Evolutionary conservation across 37 sponge, comb jelly and placozoan species (phyloP).

Genomic region (Amphimedon queenslandica): DNA sequence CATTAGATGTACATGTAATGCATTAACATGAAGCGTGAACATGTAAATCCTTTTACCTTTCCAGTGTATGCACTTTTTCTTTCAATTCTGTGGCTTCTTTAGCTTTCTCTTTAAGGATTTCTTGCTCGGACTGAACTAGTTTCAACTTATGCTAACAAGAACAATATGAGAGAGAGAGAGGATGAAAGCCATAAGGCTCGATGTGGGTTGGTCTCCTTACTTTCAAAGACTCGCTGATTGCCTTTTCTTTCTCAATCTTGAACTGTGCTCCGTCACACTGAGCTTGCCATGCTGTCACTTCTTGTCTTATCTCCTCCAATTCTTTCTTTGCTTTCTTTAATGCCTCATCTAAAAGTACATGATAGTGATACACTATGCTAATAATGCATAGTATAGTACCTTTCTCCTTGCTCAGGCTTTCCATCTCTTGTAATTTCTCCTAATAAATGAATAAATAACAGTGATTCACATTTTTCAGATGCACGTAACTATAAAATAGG

Average conservation of each 20-base stretch:
- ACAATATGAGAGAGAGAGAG: neutral
- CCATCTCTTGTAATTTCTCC: neutral
- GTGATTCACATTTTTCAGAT: neutral
- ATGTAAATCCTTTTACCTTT: constrained; percentile 4
- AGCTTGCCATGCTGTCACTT: constrained; percentile 38
- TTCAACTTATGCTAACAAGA: neutral
- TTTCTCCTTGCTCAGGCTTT: neutral
- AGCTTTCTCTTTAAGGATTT: constrained; percentile 12
- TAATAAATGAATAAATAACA: neutral
- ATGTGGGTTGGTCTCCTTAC: neutral
- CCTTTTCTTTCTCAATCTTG: constrained; percentile 29
- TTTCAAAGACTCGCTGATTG: constrained; percentile 22
- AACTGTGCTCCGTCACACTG: constrained; percentile 15
- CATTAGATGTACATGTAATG: neutral
- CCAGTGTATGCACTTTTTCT: constrained; percentile 12
- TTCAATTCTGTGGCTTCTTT: constrained; percentile 3
- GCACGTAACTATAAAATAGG: no score
- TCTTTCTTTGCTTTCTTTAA: constrained; percentile 13
- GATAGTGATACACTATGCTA: neutral
- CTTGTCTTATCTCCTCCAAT: constrained; percentile 9
- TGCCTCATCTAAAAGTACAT: constrained; percentile 13
- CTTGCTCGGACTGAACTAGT: constrained; percentile 13
- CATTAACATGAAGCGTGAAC: neutral
- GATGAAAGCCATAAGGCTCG: neutral
- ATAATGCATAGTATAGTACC: neutral